phyloP scores from a whole-genome alignment of 35 echinoderm and acorn worm genomes.

The Stichopus chloronotus region DNA sequence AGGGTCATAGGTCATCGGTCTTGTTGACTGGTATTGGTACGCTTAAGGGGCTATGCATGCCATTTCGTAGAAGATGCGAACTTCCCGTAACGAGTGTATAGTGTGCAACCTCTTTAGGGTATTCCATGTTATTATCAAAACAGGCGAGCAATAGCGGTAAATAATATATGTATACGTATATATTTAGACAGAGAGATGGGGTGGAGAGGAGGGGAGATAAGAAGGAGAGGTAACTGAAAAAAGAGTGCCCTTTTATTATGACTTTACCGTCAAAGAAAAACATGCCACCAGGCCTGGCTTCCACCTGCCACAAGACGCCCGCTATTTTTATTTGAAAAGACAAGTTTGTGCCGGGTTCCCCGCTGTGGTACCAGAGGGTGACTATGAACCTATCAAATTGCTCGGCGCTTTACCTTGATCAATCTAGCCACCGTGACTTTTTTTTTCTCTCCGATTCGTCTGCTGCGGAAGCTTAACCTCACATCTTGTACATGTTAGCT shows the following conservation, averaged over 20 bases:
- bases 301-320: background rate
- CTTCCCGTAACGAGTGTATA: background rate
- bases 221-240: background rate
- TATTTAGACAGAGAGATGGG: too few relatives aligned
- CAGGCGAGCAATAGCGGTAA: background rate
- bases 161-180: too few relatives aligned
- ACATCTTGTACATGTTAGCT: too few relatives aligned
- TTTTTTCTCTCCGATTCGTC: too few relatives aligned
- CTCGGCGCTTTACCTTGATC: background rate
- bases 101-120: background rate
- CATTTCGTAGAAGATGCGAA: background rate
- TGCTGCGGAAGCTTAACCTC: too few relatives aligned
- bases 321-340: constrained; percentile 15
- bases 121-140: constrained; percentile 2
- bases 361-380: background rate
- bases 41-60: background rate
- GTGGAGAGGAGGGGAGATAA: background rate
- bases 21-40: constrained; percentile 3
- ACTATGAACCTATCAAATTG: background rate
- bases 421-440: background rate
- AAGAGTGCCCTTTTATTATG: background rate
- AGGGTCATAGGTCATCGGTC: background rate
- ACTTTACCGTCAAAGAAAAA: constrained; percentile 1
- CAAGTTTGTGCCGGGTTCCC: background rate
- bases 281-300: background rate